These are phyloP conservation scores for Tolypeutes matacus DNA, from an alignment of 2,797 vertebrate genomes.

Conservation along the genomic window DNA sequence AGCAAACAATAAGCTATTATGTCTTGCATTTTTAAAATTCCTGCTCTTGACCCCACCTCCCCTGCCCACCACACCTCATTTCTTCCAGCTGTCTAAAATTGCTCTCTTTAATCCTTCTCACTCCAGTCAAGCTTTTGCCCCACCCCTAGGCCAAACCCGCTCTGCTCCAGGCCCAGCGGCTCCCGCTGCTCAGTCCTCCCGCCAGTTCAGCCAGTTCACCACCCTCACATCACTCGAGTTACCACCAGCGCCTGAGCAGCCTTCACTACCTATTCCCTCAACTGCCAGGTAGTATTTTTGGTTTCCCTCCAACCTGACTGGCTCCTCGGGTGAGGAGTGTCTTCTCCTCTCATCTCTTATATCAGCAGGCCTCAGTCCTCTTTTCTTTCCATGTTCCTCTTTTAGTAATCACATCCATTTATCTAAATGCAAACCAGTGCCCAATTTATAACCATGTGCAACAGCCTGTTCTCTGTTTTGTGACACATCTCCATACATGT, in stretches of 20 bases:
- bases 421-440: background rate
- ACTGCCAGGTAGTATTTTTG: background rate
- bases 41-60: background rate
- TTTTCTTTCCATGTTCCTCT: background rate
- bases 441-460: background rate
- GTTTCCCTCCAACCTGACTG: background rate
- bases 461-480: background rate
- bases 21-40: background rate
- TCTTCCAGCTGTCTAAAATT: background rate
- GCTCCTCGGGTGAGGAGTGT: background rate
- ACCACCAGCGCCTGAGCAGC: no score
- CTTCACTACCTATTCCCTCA: background rate
- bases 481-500: background rate
- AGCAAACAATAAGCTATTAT: background rate
- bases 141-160: background rate
- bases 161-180: background rate
- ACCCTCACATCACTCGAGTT: no score
- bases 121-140: background rate
- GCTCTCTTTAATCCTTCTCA: background rate
- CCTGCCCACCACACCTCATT: background rate
- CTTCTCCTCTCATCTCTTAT: background rate
- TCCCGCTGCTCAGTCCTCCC: background rate
- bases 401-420: background rate
- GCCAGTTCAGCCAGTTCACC: background rate
- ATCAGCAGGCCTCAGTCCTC: background rate